A percentile compares a stretch with the other conserved stretches of the same genome.
These are phyloP conservation scores for Thereva unica DNA, from an alignment of 2,888 invertebrate genomes.

Conservation along the genomic window DNA sequence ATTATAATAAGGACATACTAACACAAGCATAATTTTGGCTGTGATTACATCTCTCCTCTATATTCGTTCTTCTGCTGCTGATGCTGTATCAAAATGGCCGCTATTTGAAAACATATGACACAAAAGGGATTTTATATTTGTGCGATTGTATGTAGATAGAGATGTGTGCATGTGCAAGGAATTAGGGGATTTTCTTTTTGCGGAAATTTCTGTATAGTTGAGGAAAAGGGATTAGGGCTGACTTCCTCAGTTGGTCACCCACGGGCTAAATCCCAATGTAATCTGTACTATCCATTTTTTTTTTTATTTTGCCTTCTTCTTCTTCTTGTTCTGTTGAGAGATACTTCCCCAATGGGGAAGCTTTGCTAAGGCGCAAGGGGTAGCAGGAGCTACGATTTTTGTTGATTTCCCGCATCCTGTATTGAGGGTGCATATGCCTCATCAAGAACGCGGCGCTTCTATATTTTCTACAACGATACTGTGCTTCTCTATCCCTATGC, in stretches of 20 bases:
- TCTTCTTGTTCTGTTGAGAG: slow-evolving; percentile 1
- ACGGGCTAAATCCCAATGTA: not conserved
- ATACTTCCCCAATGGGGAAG: not conserved
- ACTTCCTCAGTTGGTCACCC: slow-evolving; percentile 26
- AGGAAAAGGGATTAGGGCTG: slow-evolving; percentile 21
- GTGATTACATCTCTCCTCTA: too few species aligned
- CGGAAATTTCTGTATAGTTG: not conserved
- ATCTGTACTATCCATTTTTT: not conserved
- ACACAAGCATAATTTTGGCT: not conserved
- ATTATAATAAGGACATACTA: slow-evolving; percentile 8
- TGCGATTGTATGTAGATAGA: not conserved
- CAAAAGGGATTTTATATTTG: not conserved
- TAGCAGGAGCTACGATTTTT: too few species aligned
- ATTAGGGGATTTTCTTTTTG: slow-evolving; percentile 29
- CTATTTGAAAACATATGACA: slow-evolving; percentile 2
- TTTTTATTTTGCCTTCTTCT: slow-evolving; percentile 1
- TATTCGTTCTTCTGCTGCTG: too few species aligned
- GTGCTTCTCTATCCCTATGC: not conserved
- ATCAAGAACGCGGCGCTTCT: not conserved
- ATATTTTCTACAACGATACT: not conserved
- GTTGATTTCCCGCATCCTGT: too few species aligned
- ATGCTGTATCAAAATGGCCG: slow-evolving; percentile 29
- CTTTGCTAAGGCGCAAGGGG: slow-evolving; percentile 1
- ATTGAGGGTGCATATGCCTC: too few species aligned
- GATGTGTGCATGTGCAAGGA: slow-evolving; percentile 24